Conservation (phyloP, 2,888 invertebrate genomes). For the Antheraea yamamai region DNA sequence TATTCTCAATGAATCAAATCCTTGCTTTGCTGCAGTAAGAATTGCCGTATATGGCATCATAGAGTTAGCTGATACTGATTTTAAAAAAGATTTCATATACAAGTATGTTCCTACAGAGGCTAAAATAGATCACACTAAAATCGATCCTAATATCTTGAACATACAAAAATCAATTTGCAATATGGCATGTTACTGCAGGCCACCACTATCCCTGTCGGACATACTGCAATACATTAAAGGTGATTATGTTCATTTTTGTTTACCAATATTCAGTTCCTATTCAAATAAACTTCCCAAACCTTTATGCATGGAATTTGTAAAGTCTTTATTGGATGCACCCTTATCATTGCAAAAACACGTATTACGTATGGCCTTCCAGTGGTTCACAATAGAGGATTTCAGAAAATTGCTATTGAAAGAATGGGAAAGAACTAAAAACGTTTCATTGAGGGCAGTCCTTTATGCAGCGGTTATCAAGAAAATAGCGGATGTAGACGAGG, state of each 20-base stretch:
- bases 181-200: slow-evolving; percentile 46
- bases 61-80: slow-evolving; percentile 41
- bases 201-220: slow-evolving; percentile 47
- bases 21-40: slow-evolving; percentile 22
- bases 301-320: slow-evolving; percentile 44
- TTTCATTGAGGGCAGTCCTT: slow-evolving; percentile 48
- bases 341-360: slow-evolving; percentile 59
- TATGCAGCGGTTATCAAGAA: slow-evolving; percentile 46
- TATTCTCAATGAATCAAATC: slow-evolving; percentile 20
- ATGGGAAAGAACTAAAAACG: slow-evolving; percentile 54
- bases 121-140: slow-evolving; percentile 46
- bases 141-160: slow-evolving; percentile 34
- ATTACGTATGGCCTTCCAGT: slow-evolving; percentile 53
- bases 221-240: slow-evolving; percentile 49
- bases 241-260: slow-evolving; percentile 53
- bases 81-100: slow-evolving; percentile 42
- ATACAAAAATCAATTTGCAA: slow-evolving; percentile 55
- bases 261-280: slow-evolving; percentile 51
- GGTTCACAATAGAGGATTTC: slow-evolving; percentile 44
- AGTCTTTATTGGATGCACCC: slow-evolving; percentile 46
- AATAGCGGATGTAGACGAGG: slow-evolving; percentile 31
- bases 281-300: slow-evolving; percentile 46
- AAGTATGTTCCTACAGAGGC: slow-evolving; percentile 45
- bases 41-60: slow-evolving; percentile 48
- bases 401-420: slow-evolving; percentile 37